These are phyloP conservation scores for Drosophila siamana DNA, from an alignment of 2,888 invertebrate genomes.

Conservation along the genomic window DNA sequence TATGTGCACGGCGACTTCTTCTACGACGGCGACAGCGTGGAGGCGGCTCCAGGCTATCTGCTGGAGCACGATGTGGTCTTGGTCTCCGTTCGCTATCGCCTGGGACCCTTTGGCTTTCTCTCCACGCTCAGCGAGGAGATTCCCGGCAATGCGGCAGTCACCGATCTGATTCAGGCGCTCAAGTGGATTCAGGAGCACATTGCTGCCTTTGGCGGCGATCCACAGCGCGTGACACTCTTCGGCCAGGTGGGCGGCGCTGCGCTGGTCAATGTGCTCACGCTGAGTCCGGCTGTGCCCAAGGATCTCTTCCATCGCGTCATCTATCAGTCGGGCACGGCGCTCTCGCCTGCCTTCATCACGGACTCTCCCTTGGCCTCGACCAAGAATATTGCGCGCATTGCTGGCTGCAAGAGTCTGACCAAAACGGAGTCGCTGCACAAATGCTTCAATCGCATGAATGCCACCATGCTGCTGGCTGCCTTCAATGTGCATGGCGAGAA, in stretches of 20 bases:
- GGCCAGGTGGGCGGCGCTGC: conserved; percentile 87
- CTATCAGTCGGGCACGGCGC: conserved; percentile 86
- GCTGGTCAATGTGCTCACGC: conserved; percentile 85
- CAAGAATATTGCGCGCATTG: conserved; percentile 82
- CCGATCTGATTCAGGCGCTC: conserved; percentile 86
- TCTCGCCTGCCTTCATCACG: conserved; percentile 86
- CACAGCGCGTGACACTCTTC: conserved; percentile 86
- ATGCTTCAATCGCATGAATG: conserved; percentile 83
- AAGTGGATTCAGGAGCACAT: conserved; percentile 86
- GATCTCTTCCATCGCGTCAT: conserved; percentile 86
- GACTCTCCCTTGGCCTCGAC: conserved; percentile 83
- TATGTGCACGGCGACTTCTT: conserved; percentile 86
- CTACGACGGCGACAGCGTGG: conserved; percentile 82
- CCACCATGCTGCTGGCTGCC: conserved; percentile 83
- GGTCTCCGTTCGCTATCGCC: conserved; percentile 86
- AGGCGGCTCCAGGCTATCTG: conserved; percentile 84
- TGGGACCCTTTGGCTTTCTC: conserved; percentile 87
- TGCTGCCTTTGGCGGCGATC: conserved; percentile 86
- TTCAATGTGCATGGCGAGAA: conserved; percentile 81
- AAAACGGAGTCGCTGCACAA: conserved; percentile 80
- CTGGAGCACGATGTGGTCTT: conserved; percentile 86
- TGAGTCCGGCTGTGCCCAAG: conserved; percentile 85
- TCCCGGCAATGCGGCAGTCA: conserved; percentile 87
- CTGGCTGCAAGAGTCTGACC: conserved; percentile 82
- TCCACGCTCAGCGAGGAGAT: conserved; percentile 86